Conservation (phyloP, 1,140 invertebrate genomes). For the Triops longicaudatus region DNA sequence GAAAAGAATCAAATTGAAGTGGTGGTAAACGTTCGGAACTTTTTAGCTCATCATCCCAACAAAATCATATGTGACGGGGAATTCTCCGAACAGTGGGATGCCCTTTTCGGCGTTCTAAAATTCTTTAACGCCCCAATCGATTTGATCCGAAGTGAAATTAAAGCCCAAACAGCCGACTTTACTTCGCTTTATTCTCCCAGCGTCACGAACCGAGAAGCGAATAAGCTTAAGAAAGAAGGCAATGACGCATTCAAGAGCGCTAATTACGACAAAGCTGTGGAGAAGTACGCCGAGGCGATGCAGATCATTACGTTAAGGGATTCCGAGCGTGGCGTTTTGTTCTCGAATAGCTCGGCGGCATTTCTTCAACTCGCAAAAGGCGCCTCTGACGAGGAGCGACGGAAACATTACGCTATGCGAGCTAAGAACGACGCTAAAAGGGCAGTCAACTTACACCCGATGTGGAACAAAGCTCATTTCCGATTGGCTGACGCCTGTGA, state of each 20-base stretch:
- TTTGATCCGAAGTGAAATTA: not conserved
- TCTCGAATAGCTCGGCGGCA: too few relatives aligned
- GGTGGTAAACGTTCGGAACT: not conserved
- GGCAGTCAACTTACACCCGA: too few relatives aligned
- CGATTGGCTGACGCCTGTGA: too few relatives aligned
- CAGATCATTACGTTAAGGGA: too few relatives aligned
- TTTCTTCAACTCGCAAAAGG: too few relatives aligned
- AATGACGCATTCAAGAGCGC: not conserved
- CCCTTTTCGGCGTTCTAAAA: not conserved
- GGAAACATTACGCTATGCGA: too few relatives aligned
- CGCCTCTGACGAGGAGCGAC: too few relatives aligned
- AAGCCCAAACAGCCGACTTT: not conserved
- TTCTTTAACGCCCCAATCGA: not conserved
- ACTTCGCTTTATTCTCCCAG: not conserved
- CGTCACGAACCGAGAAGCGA: not conserved
- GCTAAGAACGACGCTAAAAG: too few relatives aligned
- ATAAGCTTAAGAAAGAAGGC: not conserved
- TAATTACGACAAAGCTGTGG: not conserved
- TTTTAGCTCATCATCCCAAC: not conserved
- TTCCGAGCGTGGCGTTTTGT: too few relatives aligned
- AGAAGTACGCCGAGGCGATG: not conserved
- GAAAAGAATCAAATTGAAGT: not conserved
- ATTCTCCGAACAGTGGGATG: not conserved
- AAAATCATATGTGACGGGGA: not conserved
- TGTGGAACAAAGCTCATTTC: too few relatives aligned